Conservation (phyloP, 2,113 vertebrate genomes). For the Python bivittatus region DNA sequence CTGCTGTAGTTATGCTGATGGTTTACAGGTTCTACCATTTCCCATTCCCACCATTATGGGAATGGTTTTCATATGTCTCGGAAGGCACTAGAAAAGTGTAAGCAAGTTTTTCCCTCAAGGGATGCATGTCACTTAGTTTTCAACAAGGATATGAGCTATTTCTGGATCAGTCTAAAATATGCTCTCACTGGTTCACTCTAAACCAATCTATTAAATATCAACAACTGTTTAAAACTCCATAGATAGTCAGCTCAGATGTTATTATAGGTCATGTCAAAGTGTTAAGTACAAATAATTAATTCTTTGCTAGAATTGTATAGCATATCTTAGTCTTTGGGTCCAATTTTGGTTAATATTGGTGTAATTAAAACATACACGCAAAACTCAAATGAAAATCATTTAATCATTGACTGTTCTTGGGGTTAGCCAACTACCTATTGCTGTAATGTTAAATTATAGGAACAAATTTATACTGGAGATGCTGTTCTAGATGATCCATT, state of each 20-base stretch:
- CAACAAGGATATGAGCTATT: conserved; percentile 26
- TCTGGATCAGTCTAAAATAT: conserved; percentile 64
- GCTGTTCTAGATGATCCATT: neutral
- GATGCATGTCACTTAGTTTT: neutral
- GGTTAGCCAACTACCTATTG: neutral
- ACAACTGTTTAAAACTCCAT: conserved; percentile 19
- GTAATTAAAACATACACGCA: conserved; percentile 23
- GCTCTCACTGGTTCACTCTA: conserved; percentile 54
- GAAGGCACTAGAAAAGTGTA: neutral
- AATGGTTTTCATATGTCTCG: neutral
- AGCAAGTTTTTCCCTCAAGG: neutral
- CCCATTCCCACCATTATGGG: neutral
- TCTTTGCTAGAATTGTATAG: neutral
- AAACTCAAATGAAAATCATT: neutral
- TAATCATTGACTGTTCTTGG: conserved; percentile 30
- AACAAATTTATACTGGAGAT: neutral
- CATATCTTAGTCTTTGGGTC: conserved; percentile 43
- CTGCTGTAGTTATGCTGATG: conserved; percentile 19
- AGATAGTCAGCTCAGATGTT: conserved; percentile 24
- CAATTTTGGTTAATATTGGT: conserved; percentile 40
- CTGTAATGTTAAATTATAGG: neutral
- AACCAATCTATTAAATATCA: conserved; percentile 60
- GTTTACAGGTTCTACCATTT: neutral
- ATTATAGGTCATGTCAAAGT: neutral
- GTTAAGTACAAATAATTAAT: conserved; percentile 37